phyloP scores from a whole-genome alignment of 2,888 invertebrate species.

The Andrena bicolor region DNA sequence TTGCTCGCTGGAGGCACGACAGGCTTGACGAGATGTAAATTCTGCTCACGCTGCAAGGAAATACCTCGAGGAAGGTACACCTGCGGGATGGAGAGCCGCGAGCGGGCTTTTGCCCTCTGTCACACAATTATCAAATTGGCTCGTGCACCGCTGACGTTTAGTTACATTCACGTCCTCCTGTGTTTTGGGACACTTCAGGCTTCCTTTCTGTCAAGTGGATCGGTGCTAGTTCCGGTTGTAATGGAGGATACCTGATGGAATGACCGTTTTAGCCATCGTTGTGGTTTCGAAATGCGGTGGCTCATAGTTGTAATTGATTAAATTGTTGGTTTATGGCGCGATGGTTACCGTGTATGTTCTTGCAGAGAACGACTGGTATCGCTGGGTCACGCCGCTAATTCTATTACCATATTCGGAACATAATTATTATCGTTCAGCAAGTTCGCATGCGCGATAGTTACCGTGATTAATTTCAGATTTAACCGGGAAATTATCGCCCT shows the following conservation, averaged over 20 bases:
- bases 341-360: background rate
- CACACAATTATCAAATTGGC: slow-evolving; percentile 27
- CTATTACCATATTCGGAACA: slow-evolving; percentile 53
- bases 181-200: no score
- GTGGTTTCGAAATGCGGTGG: background rate
- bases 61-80: slow-evolving; percentile 30
- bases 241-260: background rate
- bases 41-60: slow-evolving; percentile 49
- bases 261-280: background rate
- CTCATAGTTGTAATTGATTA: slow-evolving; percentile 4
- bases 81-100: background rate
- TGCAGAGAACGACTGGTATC: slow-evolving; percentile 22
- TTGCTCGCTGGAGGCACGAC: slow-evolving; percentile 33
- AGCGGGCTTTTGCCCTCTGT: background rate
- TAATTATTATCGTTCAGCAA: slow-evolving; percentile 56
- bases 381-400: slow-evolving; percentile 51
- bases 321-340: background rate
- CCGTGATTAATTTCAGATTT: slow-evolving; percentile 65
- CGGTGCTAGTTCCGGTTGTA: no score
- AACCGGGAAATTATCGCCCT: slow-evolving; percentile 63
- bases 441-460: slow-evolving; percentile 53
- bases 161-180: background rate
- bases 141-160: background rate
- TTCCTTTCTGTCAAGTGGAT: no score
- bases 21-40: slow-evolving; percentile 71